Conservation (phyloP, 2,113 vertebrate species). For the Alces alces region DNA sequence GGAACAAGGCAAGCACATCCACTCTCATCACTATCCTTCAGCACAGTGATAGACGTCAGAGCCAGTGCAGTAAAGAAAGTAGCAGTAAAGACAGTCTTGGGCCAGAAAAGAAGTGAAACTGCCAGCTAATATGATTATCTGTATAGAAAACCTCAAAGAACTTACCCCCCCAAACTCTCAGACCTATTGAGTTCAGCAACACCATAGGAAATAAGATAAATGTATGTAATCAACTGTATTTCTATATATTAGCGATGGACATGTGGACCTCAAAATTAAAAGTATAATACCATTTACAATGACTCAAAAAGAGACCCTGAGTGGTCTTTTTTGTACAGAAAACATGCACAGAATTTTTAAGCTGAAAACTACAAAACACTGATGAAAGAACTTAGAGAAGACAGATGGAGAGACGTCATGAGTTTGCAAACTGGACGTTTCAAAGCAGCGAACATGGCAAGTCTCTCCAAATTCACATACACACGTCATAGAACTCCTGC, state of each 20-base stretch:
- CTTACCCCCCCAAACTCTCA: neutral
- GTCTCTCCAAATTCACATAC: neutral
- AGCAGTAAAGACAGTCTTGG: neutral
- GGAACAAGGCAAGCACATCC: neutral
- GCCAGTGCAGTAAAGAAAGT: neutral
- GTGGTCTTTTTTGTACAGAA: neutral
- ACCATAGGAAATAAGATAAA: neutral
- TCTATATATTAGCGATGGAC: neutral
- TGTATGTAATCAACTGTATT: neutral
- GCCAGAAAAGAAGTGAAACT: neutral
- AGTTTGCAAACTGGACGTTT: neutral
- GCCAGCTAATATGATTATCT: neutral
- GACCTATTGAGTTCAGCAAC: neutral
- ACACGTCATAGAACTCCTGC: no score
- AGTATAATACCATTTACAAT: neutral
- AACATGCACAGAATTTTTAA: neutral
- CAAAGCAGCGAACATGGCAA: neutral
- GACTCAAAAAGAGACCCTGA: accelerated
- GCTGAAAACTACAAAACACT: neutral
- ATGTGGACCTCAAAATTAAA: neutral
- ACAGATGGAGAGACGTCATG: neutral
- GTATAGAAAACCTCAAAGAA: neutral
- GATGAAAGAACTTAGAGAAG: neutral
- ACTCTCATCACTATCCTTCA: neutral
- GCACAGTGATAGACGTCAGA: neutral